These are phyloP conservation scores for Podabrus alpinus DNA, from an alignment of 2,888 invertebrate genomes.

Conservation along the genomic window DNA sequence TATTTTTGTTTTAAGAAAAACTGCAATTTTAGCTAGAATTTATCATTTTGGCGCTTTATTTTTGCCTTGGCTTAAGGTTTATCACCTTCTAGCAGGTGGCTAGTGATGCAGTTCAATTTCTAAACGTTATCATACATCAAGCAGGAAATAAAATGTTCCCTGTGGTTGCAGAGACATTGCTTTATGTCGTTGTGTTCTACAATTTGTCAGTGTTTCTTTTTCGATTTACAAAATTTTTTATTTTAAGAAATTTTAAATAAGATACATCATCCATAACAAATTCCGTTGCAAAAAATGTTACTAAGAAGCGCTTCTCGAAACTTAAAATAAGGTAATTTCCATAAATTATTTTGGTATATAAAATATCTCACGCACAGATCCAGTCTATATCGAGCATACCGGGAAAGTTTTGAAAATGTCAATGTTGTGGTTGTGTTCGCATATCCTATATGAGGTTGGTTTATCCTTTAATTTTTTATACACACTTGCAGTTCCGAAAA, in stretches of 20 bases:
- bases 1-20: background rate
- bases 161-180: conserved; percentile 46
- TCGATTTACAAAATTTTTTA: conserved; percentile 25
- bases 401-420: background rate
- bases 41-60: conserved; percentile 49
- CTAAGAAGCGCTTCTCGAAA: no score
- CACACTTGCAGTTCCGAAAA: background rate
- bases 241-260: conserved; percentile 6
- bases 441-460: background rate
- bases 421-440: background rate
- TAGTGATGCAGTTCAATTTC: conserved; percentile 47
- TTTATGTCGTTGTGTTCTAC: conserved; percentile 44
- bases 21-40: conserved; percentile 28
- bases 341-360: background rate
- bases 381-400: background rate
- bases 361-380: background rate
- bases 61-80: conserved; percentile 46
- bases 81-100: conserved; percentile 48
- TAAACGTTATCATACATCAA: conserved; percentile 46
- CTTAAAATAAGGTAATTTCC: background rate
- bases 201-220: conserved; percentile 42
- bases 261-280: background rate
- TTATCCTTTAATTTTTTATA: background rate
- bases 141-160: conserved; percentile 43
- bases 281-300: background rate